phyloP scores from a whole-genome alignment of 2,113 vertebrate species.

The Ardeotis arabs region DNA sequence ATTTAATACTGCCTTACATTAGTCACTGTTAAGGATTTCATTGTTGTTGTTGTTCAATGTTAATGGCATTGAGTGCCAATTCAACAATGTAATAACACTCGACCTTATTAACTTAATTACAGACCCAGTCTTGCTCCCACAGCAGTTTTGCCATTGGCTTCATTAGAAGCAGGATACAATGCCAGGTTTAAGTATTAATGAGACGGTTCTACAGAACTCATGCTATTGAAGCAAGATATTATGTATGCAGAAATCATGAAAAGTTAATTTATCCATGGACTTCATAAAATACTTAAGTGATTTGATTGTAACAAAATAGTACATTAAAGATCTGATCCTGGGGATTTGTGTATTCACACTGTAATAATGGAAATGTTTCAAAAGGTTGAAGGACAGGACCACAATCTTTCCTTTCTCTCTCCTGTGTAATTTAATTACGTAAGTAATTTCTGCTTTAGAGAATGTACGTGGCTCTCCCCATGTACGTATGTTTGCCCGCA shows the following conservation, averaged over 20 bases:
- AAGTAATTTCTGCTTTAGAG: background rate
- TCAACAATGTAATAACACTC: conserved; percentile 50
- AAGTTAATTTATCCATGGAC: background rate
- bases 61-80: conserved; percentile 54
- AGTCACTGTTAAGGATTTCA: conserved; percentile 37
- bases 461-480: background rate
- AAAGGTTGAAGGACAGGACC: background rate
- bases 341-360: background rate
- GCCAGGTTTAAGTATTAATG: conserved; percentile 4
- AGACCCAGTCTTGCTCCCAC: conserved; percentile 18
- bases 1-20: conserved; percentile 12
- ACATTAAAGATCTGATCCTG: background rate
- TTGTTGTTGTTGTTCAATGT: conserved; percentile 44
- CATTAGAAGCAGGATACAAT: background rate
- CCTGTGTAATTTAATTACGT: background rate
- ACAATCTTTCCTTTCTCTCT: background rate
- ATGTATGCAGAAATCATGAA: background rate
- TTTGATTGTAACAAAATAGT: background rate
- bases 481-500: rapidly evolving
- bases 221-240: background rate
- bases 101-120: conserved; percentile 55
- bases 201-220: background rate
- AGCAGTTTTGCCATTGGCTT: conserved; percentile 48
- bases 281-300: background rate
- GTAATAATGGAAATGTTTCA: background rate